Percentiles rank a stretch among this genome's conserved stretches.
Conservation (phyloP, 2,797 vertebrate genomes). For the Clarias laeviceps region DNA sequence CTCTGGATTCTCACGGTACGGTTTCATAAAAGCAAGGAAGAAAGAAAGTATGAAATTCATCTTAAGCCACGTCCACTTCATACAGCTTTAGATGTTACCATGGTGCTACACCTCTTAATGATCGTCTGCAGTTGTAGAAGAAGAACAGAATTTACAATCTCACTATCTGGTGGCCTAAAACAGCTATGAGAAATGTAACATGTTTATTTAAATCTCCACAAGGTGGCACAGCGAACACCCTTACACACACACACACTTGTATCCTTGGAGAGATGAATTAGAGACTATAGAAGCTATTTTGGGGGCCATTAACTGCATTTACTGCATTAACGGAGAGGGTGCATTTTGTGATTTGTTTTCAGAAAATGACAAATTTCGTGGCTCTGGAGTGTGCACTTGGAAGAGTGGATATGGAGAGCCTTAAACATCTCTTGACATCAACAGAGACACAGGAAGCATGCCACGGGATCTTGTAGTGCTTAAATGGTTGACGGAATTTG, state of each 20-base stretch:
- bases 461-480: background rate
- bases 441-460: background rate
- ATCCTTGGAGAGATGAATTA: background rate
- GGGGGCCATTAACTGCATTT: constrained; percentile 25
- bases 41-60: background rate
- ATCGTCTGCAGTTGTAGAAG: background rate
- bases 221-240: background rate
- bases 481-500: background rate
- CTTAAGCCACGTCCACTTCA: background rate
- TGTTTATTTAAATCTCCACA: constrained; percentile 46
- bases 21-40: background rate
- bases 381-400: background rate
- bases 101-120: background rate
- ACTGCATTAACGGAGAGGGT: background rate
- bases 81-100: background rate
- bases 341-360: constrained; percentile 14
- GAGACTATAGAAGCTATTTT: constrained; percentile 11
- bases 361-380: background rate
- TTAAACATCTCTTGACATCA: constrained; percentile 31
- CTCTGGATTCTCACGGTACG: background rate
- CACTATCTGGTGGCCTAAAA: background rate
- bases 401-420: constrained; percentile 15
- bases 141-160: background rate
- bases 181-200: background rate
- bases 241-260: background rate